phyloP scores from a whole-genome alignment of 2,888 invertebrate genomes.

The Trissolcus brochymenae region DNA sequence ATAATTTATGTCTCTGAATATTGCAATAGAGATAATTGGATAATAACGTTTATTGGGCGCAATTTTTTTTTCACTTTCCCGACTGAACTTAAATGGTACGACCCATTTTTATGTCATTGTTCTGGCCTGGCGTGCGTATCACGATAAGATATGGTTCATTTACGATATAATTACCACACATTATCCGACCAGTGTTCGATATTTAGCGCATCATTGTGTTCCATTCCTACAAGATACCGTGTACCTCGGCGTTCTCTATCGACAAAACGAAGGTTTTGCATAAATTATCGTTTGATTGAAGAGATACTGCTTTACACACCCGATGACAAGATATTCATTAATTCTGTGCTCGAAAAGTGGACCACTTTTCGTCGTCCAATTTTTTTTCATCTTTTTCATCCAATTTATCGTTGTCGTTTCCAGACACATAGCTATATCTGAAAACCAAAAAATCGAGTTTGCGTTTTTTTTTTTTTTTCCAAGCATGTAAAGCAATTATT shows the following conservation, averaged over 20 bases:
- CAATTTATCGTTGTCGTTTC: background rate
- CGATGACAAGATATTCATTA: conserved; percentile 12
- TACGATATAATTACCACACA: conserved; percentile 40
- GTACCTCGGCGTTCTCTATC: conserved; percentile 28
- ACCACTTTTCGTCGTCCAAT: background rate
- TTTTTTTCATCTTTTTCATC: background rate
- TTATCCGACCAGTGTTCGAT: conserved; percentile 31
- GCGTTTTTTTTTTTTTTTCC: too few relatives aligned
- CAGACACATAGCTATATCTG: background rate
- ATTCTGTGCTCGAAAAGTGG: background rate
- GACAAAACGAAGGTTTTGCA: conserved; percentile 35
- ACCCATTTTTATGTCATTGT: conserved; percentile 30
- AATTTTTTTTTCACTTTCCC: conserved; percentile 6
- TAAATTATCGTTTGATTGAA: conserved; percentile 41
- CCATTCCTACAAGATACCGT: conserved; percentile 27
- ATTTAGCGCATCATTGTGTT: conserved; percentile 37
- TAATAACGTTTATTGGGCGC: too few relatives aligned
- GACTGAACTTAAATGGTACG: conserved; percentile 9
- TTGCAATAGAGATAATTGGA: too few relatives aligned
- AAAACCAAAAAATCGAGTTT: too few relatives aligned
- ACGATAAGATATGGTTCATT: conserved; percentile 36
- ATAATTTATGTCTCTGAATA: too few relatives aligned
- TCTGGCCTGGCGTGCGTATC: conserved; percentile 23
- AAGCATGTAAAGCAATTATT: too few relatives aligned
- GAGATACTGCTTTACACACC: conserved; percentile 12